Base-by-base conservation (phyloP, 2,888 invertebrate genomes). In the Octodonta nipae region DNA sequence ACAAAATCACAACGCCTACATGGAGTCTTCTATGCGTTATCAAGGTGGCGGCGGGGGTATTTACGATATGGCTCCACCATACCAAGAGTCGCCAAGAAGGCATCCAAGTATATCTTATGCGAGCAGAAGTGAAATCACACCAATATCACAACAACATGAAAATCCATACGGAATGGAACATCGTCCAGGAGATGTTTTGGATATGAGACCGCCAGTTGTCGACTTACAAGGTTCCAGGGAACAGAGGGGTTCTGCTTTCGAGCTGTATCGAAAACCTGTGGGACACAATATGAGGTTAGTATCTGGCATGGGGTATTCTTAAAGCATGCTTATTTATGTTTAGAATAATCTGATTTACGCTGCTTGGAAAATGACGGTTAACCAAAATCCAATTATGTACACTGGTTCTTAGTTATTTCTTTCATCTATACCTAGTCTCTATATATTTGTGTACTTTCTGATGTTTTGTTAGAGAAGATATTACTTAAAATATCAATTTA, bases 201-300 rank as follows among this genome's bases (percentile, higher is more conserved):
- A 56, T 31, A 45, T 50, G 2, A 42, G 55, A 24, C 52, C 55
- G 4, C 56, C 56, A 1, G 61, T 63, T 12, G 62, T 75, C 7
- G 75, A 76, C 50, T 66, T 89, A 55, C 85, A 86, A 32, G 87
- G 88, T 29, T 82, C 87, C 51, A 71, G 84, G 49, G 89, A 89
- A 56, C 88, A 89, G 54, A 69, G 89, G 33, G 89, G 89, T 15
- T 89, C 89, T 41, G 92, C 92, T n/a, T 91, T 92, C 59, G 91
- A 91, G 62, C 67, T 91, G 40, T 92, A 91, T 60, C 76, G 88
- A 44, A 91, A 91, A 63, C 89, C 89, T 6, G 75, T 84, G 54
- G 81, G 83, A 70, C 81, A 82, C 60, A 82, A 81, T 54, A 63
- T 82, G 61, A 81, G 82, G 82, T 83, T 68, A 66, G 64, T 35